These are phyloP conservation scores for Melanotaenia duboulayi DNA, from an alignment of 2,113 vertebrate species.

Conservation along the genomic window DNA sequence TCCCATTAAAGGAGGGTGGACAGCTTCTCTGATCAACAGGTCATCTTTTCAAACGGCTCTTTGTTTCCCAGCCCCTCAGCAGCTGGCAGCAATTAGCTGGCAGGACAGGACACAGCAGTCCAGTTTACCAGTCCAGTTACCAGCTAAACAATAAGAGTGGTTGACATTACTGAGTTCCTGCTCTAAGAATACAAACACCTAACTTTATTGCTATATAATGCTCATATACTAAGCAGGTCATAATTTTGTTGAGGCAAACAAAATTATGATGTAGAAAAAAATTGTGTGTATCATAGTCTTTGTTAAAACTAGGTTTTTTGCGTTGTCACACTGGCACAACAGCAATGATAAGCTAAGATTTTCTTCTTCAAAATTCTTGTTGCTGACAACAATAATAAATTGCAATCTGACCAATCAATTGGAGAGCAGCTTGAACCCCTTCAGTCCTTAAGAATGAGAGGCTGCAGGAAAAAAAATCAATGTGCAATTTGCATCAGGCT, in stretches of 20 bases:
- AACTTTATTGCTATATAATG: constrained; percentile 17
- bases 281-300: not conserved
- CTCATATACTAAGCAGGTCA: not conserved
- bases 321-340: constrained; percentile 58
- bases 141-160: constrained; percentile 20
- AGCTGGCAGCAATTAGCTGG: constrained; percentile 84
- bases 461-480: constrained; percentile 76
- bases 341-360: constrained; percentile 55
- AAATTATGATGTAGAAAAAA: not conserved
- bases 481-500: constrained; percentile 83
- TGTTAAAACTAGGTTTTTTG: constrained; percentile 15
- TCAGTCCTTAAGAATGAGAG: constrained; percentile 83
- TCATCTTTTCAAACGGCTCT: constrained; percentile 83
- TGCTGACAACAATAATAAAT: constrained; percentile 82
- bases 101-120: constrained; percentile 75
- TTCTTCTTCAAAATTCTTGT: constrained; percentile 80
- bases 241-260: not conserved
- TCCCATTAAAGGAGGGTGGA: constrained; percentile 76
- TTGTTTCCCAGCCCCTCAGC: constrained; percentile 75
- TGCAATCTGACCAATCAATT: constrained; percentile 81
- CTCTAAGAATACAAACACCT: not conserved
- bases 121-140: constrained; percentile 68
- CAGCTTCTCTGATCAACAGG: constrained; percentile 77
- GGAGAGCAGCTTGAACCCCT: constrained; percentile 78
- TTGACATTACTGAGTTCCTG: constrained; percentile 24